Base-by-base conservation (phyloP, 35 echinoderm and acorn worm species). In the Chiridota heheva region DNA sequence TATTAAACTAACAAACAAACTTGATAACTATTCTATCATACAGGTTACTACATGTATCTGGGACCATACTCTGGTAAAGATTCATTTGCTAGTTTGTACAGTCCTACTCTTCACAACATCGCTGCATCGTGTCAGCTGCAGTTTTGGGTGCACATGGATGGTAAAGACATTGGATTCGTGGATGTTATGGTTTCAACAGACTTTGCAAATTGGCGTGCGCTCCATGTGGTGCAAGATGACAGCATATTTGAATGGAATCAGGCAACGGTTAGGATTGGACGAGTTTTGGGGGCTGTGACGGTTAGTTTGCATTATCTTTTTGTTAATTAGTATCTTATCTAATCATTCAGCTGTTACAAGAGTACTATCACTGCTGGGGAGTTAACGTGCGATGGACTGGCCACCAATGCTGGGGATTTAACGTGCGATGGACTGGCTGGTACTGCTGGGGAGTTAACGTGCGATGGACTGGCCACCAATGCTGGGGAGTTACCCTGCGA, bases 41-140 rank as follows among this genome's bases (percentile, higher is more conserved):
- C 4, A 71, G 68, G 68, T 20, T 71, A 71, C 45, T 71, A 71
- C 37, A 42, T 71, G 36, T 71, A 71, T 42, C 37, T 71, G 68
- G 68, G 37, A 29, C 68, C 68, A 1, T 71, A 71, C 68, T 42
- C 30, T 71, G 38, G 68, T 24, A 71, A 42, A 36, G 29, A 42
- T 25, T 36, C 22, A 5, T 71, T 36, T 36, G 68, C 68, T 42
- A 71, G 68, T 27, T 42, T 71, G 0, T 42, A 10, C 13, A 37
- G 68, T 20, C 68, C 68, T 42, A 42, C 10, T 16, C 15, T 71
- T 22, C 68, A 71, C 32, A 71, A 71, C 32, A 71, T 42, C 0
- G 68, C 68, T 25, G 45, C 68, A 12, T 22, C 37, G 8, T 71
- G 68, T 24, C 37, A 71, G 68, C 40, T 71, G 68, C 68, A 42